Percentiles rank a stretch among this genome's conserved stretches.
Evolutionary conservation across 2,888 invertebrate genomes (phyloP).

Genomic region (Synergus gifuensis): DNA sequence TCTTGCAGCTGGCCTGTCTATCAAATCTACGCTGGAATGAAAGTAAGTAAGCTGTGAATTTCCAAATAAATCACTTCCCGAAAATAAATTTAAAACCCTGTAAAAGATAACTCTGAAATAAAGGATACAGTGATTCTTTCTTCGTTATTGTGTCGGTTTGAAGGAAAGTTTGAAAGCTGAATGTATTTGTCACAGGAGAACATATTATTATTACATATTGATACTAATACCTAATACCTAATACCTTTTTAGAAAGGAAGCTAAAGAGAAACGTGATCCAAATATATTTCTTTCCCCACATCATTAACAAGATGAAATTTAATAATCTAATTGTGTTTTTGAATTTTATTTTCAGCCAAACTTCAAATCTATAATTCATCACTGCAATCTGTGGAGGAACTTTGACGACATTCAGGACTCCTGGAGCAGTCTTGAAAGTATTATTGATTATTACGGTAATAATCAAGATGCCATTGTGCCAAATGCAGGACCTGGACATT

Average conservation of each 20-base stretch:
- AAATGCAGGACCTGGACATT: conserved; percentile 96
- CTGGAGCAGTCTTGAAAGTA: conserved; percentile 94
- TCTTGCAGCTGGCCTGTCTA: conserved; percentile 99
- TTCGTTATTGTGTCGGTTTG: conserved; percentile 23
- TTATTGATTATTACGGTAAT: conserved; percentile 96
- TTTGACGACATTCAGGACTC: conserved; percentile 97
- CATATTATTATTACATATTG: conserved; percentile 45
- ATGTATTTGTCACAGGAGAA: conserved; percentile 46
- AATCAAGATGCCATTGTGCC: conserved; percentile 94
- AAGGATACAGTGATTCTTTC: background rate
- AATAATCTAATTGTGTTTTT: background rate
- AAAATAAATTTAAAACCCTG: background rate
- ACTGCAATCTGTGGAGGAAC: conserved; percentile 97
- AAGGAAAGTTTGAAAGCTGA: conserved; percentile 62
- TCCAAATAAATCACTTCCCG: background rate
- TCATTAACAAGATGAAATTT: conserved; percentile 8
- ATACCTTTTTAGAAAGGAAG: conserved; percentile 43
- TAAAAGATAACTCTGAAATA: background rate
- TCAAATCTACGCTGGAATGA: conserved; percentile 91
- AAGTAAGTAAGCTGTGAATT: conserved; percentile 71
- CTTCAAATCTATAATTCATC: conserved; percentile 90
- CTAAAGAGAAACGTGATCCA: background rate
- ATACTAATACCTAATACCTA: conserved; percentile 36
- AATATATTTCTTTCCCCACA: background rate
- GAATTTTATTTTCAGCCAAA: conserved; percentile 84